phyloP scores from a whole-genome alignment of 1,140 invertebrate species.

The Oreohelix idahoensis region DNA sequence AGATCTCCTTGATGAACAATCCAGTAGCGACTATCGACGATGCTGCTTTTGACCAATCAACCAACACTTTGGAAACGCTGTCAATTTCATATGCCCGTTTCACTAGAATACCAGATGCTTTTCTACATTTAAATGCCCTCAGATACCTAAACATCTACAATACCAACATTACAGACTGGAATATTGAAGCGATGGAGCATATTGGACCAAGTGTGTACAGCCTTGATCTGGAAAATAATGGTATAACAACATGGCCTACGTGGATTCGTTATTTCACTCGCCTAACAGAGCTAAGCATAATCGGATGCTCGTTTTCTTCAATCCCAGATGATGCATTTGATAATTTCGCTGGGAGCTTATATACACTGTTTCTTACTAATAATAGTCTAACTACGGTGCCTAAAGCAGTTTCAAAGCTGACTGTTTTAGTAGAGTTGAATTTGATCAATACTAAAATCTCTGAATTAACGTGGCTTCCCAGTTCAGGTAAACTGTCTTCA shows the following conservation, averaged over 20 bases:
- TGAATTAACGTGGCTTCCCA: neutral
- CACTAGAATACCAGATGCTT: neutral
- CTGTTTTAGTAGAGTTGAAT: neutral
- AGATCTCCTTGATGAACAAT: neutral
- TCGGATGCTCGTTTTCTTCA: neutral
- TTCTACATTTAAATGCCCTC: neutral
- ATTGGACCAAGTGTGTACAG: neutral
- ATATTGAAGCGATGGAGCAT: neutral
- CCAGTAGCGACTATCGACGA: neutral
- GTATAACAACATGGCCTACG: neutral
- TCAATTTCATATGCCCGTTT: neutral
- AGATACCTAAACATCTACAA: neutral
- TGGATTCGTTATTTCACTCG: neutral
- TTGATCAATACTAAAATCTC: neutral
- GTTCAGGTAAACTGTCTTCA: neutral
- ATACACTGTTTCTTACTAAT: neutral
- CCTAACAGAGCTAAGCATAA: neutral
- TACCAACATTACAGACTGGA: neutral
- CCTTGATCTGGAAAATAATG: neutral
- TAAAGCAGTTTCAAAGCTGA: neutral
- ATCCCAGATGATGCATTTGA: neutral
- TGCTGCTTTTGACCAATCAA: neutral
- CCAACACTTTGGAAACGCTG: neutral
- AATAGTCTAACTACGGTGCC: neutral
- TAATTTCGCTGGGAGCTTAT: neutral